Evolutionary conservation across 1,140 invertebrate species (phyloP).

Genomic region (Aporrectodea caliginosa): DNA sequence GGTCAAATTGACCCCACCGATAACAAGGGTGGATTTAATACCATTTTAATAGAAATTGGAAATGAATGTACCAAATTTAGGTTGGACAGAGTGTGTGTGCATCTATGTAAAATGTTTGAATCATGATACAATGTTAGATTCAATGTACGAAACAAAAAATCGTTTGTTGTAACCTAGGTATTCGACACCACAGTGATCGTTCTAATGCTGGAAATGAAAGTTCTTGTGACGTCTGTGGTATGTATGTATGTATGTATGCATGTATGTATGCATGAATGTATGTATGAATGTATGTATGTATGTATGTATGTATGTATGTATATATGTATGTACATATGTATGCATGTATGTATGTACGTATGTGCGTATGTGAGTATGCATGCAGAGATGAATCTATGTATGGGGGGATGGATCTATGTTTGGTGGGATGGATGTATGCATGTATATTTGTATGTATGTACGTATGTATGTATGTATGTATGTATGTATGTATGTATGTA

Average conservation of each 20-base stretch:
- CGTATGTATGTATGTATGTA: conserved; percentile 21
- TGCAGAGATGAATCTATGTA: neutral
- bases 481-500: conserved; percentile 23
- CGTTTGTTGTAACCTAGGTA: no score
- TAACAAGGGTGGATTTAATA: no score
- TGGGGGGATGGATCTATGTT: neutral
- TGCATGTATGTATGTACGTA: conserved; percentile 4
- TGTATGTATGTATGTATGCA: conserved; percentile 3
- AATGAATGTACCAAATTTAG: no score
- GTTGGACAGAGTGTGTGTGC: no score
- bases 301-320: conserved; percentile 7
- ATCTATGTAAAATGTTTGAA: no score
- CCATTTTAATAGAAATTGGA: no score
- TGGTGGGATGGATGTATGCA: conserved; percentile 1
- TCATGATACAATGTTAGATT: no score
- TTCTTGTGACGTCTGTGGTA: no score
- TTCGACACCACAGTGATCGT: no score
- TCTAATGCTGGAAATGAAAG: no score
- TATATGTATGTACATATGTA: conserved; percentile 1
- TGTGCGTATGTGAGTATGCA: neutral
- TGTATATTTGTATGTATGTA: conserved; percentile 4
- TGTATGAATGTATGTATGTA: conserved; percentile 3
- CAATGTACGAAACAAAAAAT: no score
- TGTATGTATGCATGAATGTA: conserved; percentile 1
- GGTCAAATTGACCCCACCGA: no score